Percentiles rank a stretch among this genome's conserved stretches.
phyloP scores from a whole-genome alignment of 2,888 invertebrate species.

The Pyrrhia umbra region DNA sequence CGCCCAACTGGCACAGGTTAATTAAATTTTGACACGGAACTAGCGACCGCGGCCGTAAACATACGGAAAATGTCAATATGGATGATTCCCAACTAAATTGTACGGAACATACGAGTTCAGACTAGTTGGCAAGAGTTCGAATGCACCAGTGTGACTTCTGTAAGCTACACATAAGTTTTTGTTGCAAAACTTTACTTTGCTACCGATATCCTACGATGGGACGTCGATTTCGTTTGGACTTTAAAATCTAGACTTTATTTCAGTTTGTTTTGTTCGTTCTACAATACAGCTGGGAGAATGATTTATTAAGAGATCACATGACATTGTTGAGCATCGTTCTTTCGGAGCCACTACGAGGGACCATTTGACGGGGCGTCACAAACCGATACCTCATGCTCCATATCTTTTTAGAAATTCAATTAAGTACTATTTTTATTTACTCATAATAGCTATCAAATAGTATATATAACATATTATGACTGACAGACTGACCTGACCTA shows the following conservation, averaged over 20 bases:
- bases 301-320: conserved; percentile 1
- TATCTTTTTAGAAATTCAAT: too few species aligned
- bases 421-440: too few species aligned
- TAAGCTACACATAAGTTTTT: conserved; percentile 35
- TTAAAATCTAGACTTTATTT: conserved; percentile 33
- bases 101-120: conserved; percentile 4
- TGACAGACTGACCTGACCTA: too few species aligned
- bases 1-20: conserved; percentile 66
- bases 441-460: too few species aligned
- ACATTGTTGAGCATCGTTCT: not conserved
- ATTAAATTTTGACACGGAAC: conserved; percentile 79
- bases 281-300: not conserved
- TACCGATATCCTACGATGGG: conserved; percentile 38
- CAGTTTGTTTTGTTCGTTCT: conserved; percentile 7
- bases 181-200: conserved; percentile 38
- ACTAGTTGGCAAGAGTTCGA: conserved; percentile 34
- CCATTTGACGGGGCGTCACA: too few species aligned
- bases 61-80: conserved; percentile 41
- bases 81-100: conserved; percentile 49
- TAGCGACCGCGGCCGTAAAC: conserved; percentile 42
- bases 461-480: too few species aligned
- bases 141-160: conserved; percentile 1
- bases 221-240: conserved; percentile 35
- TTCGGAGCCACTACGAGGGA: too few species aligned
- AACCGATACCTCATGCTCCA: too few species aligned